A percentile compares a stretch with the other conserved stretches of the same genome.
Evolutionary conservation across 2,888 invertebrate genomes (phyloP).

Genomic region (Plagodis pulveraria): DNA sequence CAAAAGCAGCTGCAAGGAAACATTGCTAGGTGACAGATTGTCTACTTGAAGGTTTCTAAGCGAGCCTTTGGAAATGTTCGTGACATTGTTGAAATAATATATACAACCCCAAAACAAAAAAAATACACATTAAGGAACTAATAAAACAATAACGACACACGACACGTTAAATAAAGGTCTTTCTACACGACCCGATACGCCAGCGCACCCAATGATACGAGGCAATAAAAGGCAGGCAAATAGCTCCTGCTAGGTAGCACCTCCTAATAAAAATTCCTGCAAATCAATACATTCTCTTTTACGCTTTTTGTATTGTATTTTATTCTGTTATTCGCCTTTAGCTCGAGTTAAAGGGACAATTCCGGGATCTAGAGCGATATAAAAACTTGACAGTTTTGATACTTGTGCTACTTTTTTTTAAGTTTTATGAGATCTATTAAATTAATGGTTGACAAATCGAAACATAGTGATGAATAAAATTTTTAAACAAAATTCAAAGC

Average conservation of each 20-base stretch:
- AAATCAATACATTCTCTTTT: constrained; percentile 84
- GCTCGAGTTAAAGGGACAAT: constrained; percentile 82
- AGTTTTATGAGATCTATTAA: no score
- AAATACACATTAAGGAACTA: constrained; percentile 31
- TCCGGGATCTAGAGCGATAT: constrained; percentile 66
- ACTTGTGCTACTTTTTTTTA: constrained; percentile 31
- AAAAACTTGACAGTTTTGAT: constrained; percentile 46
- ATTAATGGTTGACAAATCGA: no score
- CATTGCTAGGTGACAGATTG: no score
- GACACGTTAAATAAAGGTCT: constrained; percentile 37
- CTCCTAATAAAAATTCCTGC: constrained; percentile 84
- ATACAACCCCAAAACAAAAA: constrained; percentile 4
- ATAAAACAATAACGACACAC: constrained; percentile 35
- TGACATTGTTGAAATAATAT: no score
- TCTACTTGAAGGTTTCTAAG: no score
- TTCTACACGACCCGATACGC: constrained; percentile 30
- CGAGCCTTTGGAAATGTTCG: no score
- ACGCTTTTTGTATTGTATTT: constrained; percentile 83
- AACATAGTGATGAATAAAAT: no score
- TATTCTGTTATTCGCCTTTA: constrained; percentile 80
- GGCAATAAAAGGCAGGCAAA: constrained; percentile 72
- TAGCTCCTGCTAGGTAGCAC: constrained; percentile 71
- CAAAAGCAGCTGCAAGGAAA: no score
- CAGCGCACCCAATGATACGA: constrained; percentile 27
- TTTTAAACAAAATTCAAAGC: no score